Conservation (phyloP, 2,888 invertebrate genomes). For the Calliphora vomitoria region DNA sequence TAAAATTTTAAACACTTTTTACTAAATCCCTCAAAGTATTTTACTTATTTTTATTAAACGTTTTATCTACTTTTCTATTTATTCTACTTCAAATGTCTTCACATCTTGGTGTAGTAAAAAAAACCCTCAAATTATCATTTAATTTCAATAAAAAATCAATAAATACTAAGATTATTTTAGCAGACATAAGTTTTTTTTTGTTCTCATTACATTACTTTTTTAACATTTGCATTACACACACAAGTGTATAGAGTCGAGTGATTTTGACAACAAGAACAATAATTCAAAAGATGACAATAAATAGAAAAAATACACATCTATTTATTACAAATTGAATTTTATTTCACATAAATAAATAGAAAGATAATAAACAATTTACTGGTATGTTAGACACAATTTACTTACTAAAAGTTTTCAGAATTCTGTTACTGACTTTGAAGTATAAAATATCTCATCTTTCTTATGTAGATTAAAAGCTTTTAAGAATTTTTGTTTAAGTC, state of each 20-base stretch:
- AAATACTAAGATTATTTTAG: background rate
- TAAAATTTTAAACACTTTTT: background rate
- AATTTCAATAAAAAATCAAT: slow-evolving; percentile 19
- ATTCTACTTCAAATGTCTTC: background rate
- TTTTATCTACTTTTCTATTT: background rate
- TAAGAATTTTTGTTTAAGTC: background rate
- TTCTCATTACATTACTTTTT: background rate
- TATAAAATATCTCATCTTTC: background rate
- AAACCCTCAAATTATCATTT: background rate
- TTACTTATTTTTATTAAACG: background rate
- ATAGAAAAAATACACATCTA: background rate
- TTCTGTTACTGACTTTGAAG: too few relatives aligned
- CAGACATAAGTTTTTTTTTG: background rate
- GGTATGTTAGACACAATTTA: background rate
- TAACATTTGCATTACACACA: background rate
- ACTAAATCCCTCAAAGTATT: background rate
- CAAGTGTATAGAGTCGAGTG: background rate
- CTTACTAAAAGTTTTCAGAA: background rate
- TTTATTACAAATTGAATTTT: background rate
- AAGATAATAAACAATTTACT: background rate
- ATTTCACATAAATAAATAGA: background rate
- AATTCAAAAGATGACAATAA: background rate
- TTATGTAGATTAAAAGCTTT: background rate
- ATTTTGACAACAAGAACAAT: background rate
- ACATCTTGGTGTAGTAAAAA: background rate